Evolutionary conservation across 2,113 vertebrate genomes (phyloP).

Genomic region (Notothenia coriiceps): DNA sequence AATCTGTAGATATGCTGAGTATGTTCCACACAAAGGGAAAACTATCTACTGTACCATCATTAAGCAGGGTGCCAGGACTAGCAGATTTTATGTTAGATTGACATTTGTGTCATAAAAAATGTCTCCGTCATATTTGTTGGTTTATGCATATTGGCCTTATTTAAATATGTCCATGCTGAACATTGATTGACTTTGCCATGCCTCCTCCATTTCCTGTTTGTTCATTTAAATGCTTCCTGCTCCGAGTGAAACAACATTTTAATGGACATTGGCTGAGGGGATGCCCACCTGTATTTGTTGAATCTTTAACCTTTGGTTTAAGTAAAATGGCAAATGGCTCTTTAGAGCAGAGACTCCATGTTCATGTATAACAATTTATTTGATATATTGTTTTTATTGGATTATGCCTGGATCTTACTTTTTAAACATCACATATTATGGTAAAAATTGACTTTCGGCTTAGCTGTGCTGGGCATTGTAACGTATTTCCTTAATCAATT

Average conservation of each 20-base stretch:
- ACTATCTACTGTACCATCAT: not conserved
- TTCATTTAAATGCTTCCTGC: not conserved
- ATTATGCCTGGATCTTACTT: not conserved
- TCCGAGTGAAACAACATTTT: not conserved
- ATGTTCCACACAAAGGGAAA: not conserved
- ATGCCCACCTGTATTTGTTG: not conserved
- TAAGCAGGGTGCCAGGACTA: not conserved
- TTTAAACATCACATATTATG: not conserved
- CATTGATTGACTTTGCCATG: not conserved
- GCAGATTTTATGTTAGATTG: not conserved
- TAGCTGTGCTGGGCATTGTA: too few relatives aligned
- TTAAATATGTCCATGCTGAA: not conserved
- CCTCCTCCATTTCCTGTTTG: constrained; percentile 3
- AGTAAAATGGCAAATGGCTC: not conserved
- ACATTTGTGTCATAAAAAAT: not conserved
- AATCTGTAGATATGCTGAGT: constrained; percentile 6
- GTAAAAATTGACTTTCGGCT: not conserved
- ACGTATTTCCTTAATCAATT: too few relatives aligned
- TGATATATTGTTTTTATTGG: not conserved
- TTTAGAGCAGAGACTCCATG: too few relatives aligned
- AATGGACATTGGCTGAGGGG: not conserved
- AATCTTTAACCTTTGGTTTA: not conserved
- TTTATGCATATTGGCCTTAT: not conserved
- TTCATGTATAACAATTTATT: too few relatives aligned
- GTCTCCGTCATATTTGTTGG: too few relatives aligned